These are phyloP conservation scores for Tryphoninae sp. DNA, from an alignment of 2,888 invertebrate genomes.

Conservation along the genomic window DNA sequence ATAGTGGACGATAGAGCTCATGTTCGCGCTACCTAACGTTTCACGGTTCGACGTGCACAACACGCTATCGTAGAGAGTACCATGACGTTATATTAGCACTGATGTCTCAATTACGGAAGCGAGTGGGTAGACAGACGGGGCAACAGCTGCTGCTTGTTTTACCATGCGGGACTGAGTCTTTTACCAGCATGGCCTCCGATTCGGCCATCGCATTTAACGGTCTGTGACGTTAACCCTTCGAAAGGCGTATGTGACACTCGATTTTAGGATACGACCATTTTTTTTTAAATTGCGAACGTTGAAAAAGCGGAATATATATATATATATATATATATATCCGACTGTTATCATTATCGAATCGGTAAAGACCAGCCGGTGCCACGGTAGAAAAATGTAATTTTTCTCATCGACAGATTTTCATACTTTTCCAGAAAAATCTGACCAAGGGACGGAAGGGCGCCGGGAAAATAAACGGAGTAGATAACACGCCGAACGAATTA, in stretches of 20 bases:
- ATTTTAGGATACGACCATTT: conserved; percentile 12
- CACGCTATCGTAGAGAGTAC: conserved; percentile 30
- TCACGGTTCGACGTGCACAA: conserved; percentile 40
- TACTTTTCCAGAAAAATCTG: no score
- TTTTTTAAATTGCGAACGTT: not conserved
- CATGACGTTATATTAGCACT: conserved; percentile 36
- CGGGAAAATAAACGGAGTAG: no score
- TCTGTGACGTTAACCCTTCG: conserved; percentile 7
- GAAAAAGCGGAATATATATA: no score
- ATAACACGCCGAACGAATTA: no score
- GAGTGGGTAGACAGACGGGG: conserved; percentile 13
- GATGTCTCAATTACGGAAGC: conserved; percentile 58
- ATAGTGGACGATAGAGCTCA: conserved; percentile 26
- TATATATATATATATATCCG: no score
- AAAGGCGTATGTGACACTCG: not conserved
- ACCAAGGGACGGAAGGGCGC: no score
- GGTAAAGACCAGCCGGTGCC: no score
- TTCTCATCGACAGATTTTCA: no score
- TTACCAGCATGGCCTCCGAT: conserved; percentile 8
- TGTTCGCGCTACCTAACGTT: conserved; percentile 36
- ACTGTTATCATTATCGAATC: no score
- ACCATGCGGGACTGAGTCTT: conserved; percentile 25
- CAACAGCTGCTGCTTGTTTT: conserved; percentile 41
- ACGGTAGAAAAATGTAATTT: no score
- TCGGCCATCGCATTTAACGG: conserved; percentile 14